Evolutionary conservation across 1,140 invertebrate species (phyloP).

Genomic region (Phortica variegata): DNA sequence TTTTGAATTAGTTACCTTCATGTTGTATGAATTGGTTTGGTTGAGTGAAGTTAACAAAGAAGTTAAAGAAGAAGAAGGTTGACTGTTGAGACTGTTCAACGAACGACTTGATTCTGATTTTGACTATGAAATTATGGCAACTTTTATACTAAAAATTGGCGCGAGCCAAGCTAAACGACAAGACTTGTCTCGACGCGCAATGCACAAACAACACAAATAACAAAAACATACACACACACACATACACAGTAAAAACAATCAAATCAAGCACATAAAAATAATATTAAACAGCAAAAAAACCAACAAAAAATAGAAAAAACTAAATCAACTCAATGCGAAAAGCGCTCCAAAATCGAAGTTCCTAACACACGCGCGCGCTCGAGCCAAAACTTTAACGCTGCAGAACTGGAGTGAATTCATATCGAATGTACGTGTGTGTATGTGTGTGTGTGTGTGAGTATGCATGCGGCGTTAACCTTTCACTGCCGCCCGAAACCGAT

Average conservation of each 20-base stretch:
- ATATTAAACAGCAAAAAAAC: too few relatives aligned
- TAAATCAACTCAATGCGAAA: conserved; percentile 21
- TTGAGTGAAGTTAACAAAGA: conserved; percentile 19
- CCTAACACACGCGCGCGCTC: conserved; percentile 20
- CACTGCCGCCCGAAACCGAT: conserved; percentile 42
- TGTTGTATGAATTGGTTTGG: conserved; percentile 38
- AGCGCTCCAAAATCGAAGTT: conserved; percentile 31
- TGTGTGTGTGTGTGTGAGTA: conserved; percentile 2
- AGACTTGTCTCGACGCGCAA: conserved; percentile 34
- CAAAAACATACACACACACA: conserved; percentile 26
- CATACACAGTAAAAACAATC: conserved; percentile 30
- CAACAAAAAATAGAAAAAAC: conserved; percentile 21
- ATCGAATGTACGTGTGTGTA: not conserved
- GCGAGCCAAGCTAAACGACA: conserved; percentile 14
- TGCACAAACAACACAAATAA: conserved; percentile 4
- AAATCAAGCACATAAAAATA: conserved; percentile 30
- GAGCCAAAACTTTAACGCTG: conserved; percentile 13
- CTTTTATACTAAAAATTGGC: conserved; percentile 51
- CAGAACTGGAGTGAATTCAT: conserved; percentile 42
- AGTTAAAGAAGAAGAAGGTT: conserved; percentile 36
- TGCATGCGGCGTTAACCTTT: conserved; percentile 27
- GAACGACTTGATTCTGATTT: conserved; percentile 57
- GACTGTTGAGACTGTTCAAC: conserved; percentile 49
- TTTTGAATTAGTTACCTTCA: too few relatives aligned
- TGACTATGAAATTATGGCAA: conserved; percentile 52